Conservation (phyloP, 2,888 invertebrate genomes). For the Sinotaia quadrata region DNA sequence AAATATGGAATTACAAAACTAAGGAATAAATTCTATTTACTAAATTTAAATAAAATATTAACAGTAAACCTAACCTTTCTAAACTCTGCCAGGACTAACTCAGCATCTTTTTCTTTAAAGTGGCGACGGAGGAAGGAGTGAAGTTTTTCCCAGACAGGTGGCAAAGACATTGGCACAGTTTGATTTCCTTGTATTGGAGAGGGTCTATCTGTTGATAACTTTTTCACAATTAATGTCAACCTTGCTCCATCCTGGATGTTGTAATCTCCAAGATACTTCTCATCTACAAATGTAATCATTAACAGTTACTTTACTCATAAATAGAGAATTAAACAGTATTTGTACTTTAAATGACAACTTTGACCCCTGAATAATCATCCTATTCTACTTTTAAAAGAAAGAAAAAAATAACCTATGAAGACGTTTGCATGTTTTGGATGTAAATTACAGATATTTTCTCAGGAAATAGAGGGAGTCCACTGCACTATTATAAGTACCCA, state of each 20-base stretch:
- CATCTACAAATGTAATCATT: slow-evolving; percentile 46
- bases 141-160: slow-evolving; percentile 55
- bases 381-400: too few relatives aligned
- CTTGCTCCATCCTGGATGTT: slow-evolving; percentile 56
- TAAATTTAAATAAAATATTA: too few relatives aligned
- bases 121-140: slow-evolving; percentile 56
- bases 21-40: too few relatives aligned
- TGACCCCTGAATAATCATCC: too few relatives aligned
- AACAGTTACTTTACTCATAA: not conserved
- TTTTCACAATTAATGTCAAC: slow-evolving; percentile 56
- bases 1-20: too few relatives aligned
- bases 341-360: too few relatives aligned
- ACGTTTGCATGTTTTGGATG: too few relatives aligned
- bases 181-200: slow-evolving; percentile 25
- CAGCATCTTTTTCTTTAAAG: slow-evolving; percentile 60
- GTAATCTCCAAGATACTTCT: slow-evolving; percentile 55
- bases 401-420: too few relatives aligned
- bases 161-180: slow-evolving; percentile 27
- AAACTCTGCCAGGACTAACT: slow-evolving; percentile 59
- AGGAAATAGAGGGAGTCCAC: too few relatives aligned
- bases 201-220: slow-evolving; percentile 35
- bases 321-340: too few relatives aligned
- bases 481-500: too few relatives aligned
- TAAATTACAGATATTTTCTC: too few relatives aligned
- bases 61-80: slow-evolving; percentile 59